Evolutionary conservation across 2,888 invertebrate species (phyloP).

Genomic region (Pilophorus perplexus): DNA sequence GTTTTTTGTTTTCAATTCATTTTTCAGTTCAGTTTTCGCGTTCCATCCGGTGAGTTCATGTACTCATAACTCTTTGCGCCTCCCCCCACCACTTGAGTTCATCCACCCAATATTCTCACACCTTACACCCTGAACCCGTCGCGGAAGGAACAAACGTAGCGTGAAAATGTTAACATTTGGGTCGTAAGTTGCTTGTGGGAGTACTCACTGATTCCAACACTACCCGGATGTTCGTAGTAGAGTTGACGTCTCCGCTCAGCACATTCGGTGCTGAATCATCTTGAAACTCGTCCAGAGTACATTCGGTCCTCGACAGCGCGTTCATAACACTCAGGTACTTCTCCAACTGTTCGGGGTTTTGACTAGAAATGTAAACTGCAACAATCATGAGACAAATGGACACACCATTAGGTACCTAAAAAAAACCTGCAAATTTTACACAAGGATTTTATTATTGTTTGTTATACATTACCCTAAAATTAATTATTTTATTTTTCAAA

Average conservation of each 20-base stretch:
- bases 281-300: not conserved
- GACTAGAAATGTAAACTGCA: slow-evolving; percentile 25
- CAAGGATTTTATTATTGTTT: no score
- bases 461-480: no score
- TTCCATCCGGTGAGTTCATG: no score
- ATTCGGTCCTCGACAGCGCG: slow-evolving; percentile 25
- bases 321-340: slow-evolving; percentile 14
- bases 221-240: not conserved
- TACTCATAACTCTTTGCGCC: no score
- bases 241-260: slow-evolving; percentile 3
- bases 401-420: not conserved
- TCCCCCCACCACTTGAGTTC: no score
- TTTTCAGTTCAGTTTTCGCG: no score
- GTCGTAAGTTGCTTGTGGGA: no score
- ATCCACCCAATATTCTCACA: no score
- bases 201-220: slow-evolving; percentile 14
- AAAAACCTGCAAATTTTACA: no score
- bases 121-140: no score
- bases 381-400: not conserved
- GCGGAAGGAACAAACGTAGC: no score
- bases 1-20: not conserved
- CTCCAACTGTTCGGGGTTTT: not conserved
- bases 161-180: no score
- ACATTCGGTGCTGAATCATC: not conserved
- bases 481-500: not conserved